Conservation (phyloP, 2,888 invertebrate species). For the Anticlea derivata region DNA sequence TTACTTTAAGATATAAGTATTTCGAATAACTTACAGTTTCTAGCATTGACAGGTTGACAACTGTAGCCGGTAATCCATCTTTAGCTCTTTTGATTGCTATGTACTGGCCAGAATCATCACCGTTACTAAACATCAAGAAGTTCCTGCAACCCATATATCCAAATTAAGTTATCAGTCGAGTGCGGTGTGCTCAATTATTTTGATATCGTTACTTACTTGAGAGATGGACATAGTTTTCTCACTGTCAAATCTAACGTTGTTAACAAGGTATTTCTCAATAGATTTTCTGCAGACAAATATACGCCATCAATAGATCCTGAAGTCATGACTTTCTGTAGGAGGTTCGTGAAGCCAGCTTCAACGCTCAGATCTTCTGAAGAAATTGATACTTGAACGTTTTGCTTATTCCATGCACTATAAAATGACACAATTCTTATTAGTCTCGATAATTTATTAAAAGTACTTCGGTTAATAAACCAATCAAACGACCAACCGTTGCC, state of each 20-base stretch:
- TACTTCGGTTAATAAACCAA: no score
- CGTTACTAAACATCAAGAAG: slow-evolving; percentile 19
- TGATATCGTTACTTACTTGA: slow-evolving; percentile 19
- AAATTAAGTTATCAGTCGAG: not conserved
- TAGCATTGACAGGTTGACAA: slow-evolving; percentile 20
- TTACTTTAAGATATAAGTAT: no score
- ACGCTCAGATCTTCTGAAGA: slow-evolving; percentile 22
- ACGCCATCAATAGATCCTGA: slow-evolving; percentile 21
- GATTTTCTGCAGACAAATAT: slow-evolving; percentile 18
- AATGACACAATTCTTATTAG: not conserved
- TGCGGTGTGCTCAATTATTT: no score
- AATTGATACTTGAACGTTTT: slow-evolving; percentile 29
- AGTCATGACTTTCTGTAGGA: slow-evolving; percentile 12
- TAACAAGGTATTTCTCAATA: slow-evolving; percentile 2
- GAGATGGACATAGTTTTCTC: slow-evolving; percentile 16
- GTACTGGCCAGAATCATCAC: slow-evolving; percentile 10
- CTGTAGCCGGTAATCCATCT: slow-evolving; percentile 19
- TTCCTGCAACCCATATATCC: slow-evolving; percentile 4
- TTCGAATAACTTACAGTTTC: slow-evolving; percentile 11
- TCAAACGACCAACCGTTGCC: slow-evolving; percentile 31
- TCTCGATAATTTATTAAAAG: no score
- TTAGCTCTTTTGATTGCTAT: slow-evolving; percentile 12
- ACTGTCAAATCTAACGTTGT: slow-evolving; percentile 11
- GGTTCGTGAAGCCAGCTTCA: slow-evolving; percentile 4
- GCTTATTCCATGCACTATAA: slow-evolving; percentile 38